A percentile compares a stretch with the other conserved stretches of the same genome.
phyloP scores from a whole-genome alignment of 1,140 invertebrate genomes.

The Nasonia giraulti region DNA sequence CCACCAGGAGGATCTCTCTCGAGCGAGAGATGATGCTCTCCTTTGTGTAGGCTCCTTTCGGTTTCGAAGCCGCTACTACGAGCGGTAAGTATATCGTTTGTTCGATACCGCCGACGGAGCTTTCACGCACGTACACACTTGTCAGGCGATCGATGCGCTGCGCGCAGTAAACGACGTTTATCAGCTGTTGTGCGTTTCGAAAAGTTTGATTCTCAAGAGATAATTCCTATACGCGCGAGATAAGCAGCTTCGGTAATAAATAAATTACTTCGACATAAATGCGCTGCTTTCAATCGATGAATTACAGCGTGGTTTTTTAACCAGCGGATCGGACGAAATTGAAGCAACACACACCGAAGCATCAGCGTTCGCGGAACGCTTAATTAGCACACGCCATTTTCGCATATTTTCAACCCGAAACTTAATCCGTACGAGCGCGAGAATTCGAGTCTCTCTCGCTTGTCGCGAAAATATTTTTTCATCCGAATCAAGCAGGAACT shows the following conservation, averaged over 20 bases:
- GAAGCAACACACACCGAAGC: neutral
- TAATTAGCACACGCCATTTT: neutral
- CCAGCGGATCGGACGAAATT: too few relatives aligned
- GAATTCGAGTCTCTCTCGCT: neutral
- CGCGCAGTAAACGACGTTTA: too few relatives aligned
- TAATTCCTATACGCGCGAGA: too few relatives aligned
- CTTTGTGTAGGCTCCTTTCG: conserved; percentile 22
- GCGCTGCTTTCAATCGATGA: too few relatives aligned
- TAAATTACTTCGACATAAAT: too few relatives aligned
- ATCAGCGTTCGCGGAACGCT: neutral
- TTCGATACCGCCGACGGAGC: too few relatives aligned
- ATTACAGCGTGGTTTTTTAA: too few relatives aligned
- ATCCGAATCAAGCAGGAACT: neutral
- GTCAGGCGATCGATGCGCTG: too few relatives aligned
- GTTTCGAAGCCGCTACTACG: neutral
- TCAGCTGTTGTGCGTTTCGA: neutral
- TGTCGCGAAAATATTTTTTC: neutral
- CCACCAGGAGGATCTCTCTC: neutral
- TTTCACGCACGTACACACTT: too few relatives aligned
- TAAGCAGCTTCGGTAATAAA: too few relatives aligned
- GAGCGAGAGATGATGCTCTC: conserved; percentile 2
- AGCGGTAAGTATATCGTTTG: neutral
- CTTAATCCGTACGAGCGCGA: neutral
- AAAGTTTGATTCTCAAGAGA: neutral
- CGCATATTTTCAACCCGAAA: neutral